Evolutionary conservation across 2,888 invertebrate genomes (phyloP).

Genomic region (Empis livida): DNA sequence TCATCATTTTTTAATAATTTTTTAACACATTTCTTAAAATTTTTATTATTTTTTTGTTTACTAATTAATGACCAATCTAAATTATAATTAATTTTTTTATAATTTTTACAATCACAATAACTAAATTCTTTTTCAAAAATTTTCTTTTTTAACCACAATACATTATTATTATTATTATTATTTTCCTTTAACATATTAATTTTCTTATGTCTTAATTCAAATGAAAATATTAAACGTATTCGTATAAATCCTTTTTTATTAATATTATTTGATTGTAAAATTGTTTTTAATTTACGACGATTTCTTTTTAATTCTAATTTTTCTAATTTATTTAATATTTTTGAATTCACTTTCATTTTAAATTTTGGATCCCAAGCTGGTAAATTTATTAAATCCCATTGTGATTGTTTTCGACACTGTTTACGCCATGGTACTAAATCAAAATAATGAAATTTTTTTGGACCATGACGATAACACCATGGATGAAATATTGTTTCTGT

Average conservation of each 20-base stretch:
- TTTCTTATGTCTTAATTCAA: constrained; percentile 41
- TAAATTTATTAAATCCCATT: constrained; percentile 21
- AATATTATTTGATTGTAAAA: constrained; percentile 18
- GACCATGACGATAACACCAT: constrained; percentile 19
- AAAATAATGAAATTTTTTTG: constrained; percentile 27
- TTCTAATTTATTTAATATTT: constrained; percentile 22
- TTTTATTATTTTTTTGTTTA: too few relatives aligned
- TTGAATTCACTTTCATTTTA: constrained; percentile 9
- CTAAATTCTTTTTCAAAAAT: too few relatives aligned
- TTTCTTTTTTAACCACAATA: too few relatives aligned
- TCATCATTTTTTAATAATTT: too few relatives aligned
- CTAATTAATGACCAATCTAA: too few relatives aligned
- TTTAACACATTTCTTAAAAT: too few relatives aligned
- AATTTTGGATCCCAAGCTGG: constrained; percentile 4
- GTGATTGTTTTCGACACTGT: constrained; percentile 16
- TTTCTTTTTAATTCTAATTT: constrained; percentile 27
- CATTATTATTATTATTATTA: too few relatives aligned
- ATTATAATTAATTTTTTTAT: too few relatives aligned
- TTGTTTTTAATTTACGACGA: constrained; percentile 30
- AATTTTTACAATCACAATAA: too few relatives aligned
- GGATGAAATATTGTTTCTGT: constrained; percentile 31
- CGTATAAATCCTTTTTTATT: constrained; percentile 41
- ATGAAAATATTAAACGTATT: constrained; percentile 52
- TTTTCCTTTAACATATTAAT: too few relatives aligned
- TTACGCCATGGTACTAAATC: constrained; percentile 34